Evolutionary conservation across 2,113 vertebrate species (phyloP).

Genomic region (Corythornis vintsioides): DNA sequence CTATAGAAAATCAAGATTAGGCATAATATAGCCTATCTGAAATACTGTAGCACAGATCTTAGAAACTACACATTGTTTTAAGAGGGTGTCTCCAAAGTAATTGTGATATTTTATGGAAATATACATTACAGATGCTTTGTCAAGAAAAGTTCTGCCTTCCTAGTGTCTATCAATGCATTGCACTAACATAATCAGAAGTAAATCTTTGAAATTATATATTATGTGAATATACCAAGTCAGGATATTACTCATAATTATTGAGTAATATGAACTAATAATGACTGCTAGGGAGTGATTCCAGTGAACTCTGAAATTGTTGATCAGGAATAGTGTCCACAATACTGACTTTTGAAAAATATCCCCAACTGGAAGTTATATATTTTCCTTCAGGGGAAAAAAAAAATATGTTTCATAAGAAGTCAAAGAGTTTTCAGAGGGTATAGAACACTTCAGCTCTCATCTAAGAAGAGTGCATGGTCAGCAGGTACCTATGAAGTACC

Average conservation of each 20-base stretch:
- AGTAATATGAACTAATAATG: neutral
- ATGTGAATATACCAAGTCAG: neutral
- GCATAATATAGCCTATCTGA: neutral
- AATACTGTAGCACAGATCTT: neutral
- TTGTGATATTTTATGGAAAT: neutral
- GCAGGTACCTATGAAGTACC: neutral
- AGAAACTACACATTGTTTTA: neutral
- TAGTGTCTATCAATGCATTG: neutral
- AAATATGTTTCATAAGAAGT: neutral
- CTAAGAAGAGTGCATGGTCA: neutral
- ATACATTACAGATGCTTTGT: neutral
- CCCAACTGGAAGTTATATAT: neutral
- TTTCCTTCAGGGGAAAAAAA: neutral
- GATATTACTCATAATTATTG: slow-evolving; percentile 4
- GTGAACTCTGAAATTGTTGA: neutral
- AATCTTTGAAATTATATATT: neutral
- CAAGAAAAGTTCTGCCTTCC: neutral
- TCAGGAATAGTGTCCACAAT: neutral
- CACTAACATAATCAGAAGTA: neutral
- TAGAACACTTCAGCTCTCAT: neutral
- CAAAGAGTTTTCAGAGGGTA: neutral
- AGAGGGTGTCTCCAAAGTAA: neutral
- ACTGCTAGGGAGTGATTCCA: neutral
- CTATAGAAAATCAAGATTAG: neutral
- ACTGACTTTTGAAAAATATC: neutral